Conservation (phyloP, 2,113 vertebrate genomes). For the Mola mola region DNA sequence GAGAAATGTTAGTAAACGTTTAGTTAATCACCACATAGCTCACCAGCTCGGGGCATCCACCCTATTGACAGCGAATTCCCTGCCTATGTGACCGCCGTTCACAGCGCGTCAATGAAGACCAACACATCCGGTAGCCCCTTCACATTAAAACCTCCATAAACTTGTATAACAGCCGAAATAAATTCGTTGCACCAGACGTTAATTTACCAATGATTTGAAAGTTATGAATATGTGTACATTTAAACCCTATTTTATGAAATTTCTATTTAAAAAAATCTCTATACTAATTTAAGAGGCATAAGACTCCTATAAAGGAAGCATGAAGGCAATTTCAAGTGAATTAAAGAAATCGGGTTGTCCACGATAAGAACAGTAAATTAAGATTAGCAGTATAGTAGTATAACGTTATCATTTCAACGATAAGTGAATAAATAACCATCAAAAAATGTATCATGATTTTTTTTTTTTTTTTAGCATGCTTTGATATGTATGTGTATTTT, state of each 20-base stretch:
- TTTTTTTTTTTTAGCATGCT: no score
- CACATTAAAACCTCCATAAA: conserved; percentile 47
- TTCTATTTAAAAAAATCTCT: no score
- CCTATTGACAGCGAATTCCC: conserved; percentile 83
- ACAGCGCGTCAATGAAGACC: background rate
- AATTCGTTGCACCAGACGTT: no score
- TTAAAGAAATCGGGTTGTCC: background rate
- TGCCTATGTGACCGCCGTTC: conserved; percentile 75
- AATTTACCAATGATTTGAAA: no score
- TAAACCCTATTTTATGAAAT: no score
- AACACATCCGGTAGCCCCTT: conserved; percentile 37
- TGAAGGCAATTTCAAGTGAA: background rate
- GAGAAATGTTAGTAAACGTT: conserved; percentile 31
- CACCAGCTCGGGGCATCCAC: conserved; percentile 82
- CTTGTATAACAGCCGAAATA: no score
- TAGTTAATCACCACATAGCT: conserved; percentile 75
- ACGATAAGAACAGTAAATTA: background rate
- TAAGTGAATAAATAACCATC: no score
- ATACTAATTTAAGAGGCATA: no score
- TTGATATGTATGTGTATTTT: no score
- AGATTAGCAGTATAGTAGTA: no score
- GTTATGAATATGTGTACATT: no score
- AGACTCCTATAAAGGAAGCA: background rate
- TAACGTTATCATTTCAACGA: background rate
- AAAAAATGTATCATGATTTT: no score